Percentiles rank a stretch among this genome's conserved stretches.
These are phyloP conservation scores for Pipra filicauda DNA, from an alignment of 2,113 vertebrate genomes.

Conservation along the genomic window DNA sequence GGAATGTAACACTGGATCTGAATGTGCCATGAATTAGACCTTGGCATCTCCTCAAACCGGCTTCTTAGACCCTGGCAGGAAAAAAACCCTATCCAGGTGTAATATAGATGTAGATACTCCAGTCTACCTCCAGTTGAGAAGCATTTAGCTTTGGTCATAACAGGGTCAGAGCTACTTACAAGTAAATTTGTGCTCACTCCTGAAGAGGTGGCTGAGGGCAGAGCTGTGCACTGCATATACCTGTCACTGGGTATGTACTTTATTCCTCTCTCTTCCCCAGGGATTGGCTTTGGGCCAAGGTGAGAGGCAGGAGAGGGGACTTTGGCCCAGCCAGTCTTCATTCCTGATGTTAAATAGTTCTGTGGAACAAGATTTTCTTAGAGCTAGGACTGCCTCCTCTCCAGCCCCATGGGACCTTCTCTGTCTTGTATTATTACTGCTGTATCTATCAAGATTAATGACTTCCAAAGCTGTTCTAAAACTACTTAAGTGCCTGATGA, in stretches of 20 bases:
- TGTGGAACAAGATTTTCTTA: neutral
- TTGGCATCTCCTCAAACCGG: neutral
- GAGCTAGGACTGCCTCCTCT: neutral
- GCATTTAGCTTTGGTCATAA: neutral
- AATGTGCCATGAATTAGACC: neutral
- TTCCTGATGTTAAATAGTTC: neutral
- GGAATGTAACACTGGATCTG: neutral
- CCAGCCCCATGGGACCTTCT: neutral
- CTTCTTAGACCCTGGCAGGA: neutral
- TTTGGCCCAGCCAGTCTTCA: neutral
- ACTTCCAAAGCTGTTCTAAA: neutral
- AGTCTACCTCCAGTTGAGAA: neutral
- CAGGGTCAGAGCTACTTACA: neutral
- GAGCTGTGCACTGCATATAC: neutral
- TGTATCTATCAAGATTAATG: neutral
- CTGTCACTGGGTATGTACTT: neutral
- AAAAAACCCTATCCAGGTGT: accelerated
- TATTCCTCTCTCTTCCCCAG: neutral
- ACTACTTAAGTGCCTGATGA: neutral
- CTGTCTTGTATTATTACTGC: neutral
- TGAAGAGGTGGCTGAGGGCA: neutral
- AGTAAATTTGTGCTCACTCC: neutral
- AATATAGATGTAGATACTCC: neutral
- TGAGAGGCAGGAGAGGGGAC: neutral
- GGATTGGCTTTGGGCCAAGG: neutral